These are phyloP conservation scores for Pandemis cinnamomeana DNA, from an alignment of 2,888 invertebrate species.

Conservation along the genomic window DNA sequence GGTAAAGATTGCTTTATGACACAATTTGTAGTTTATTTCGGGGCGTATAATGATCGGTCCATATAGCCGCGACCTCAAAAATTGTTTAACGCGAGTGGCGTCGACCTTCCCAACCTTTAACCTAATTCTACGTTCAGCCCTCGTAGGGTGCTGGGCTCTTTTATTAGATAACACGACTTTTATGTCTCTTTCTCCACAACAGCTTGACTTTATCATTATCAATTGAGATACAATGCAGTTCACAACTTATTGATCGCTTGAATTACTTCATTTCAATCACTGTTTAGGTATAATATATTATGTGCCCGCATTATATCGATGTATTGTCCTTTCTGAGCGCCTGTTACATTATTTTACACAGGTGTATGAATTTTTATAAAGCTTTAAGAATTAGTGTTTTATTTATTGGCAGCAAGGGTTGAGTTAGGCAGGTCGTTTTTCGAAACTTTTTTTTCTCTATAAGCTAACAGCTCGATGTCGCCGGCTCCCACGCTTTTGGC, in stretches of 20 bases:
- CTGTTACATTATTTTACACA: neutral
- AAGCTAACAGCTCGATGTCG: conserved; percentile 50
- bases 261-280: conserved; percentile 51
- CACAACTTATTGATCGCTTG: conserved; percentile 49
- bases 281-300: conserved; percentile 49
- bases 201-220: conserved; percentile 47
- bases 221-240: conserved; percentile 53
- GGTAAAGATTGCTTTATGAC: conserved; percentile 56
- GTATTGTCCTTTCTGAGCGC: conserved; percentile 16
- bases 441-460: conserved; percentile 59
- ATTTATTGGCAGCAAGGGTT: neutral
- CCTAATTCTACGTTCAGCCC: conserved; percentile 70
- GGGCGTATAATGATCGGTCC: conserved; percentile 66
- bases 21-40: conserved; percentile 66
- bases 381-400: neutral
- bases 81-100: conserved; percentile 58
- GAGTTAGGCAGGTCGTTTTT: conserved; percentile 23
- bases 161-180: conserved; percentile 66
- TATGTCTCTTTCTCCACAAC: conserved; percentile 47
- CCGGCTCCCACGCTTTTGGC: conserved; percentile 78
- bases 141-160: conserved; percentile 64
- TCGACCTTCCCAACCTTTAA: conserved; percentile 72
- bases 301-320: conserved; percentile 41
- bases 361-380: conserved; percentile 1
- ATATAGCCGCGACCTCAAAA: conserved; percentile 67